Conservation (phyloP, 2,113 vertebrate species). For the Oreamnos americanus region DNA sequence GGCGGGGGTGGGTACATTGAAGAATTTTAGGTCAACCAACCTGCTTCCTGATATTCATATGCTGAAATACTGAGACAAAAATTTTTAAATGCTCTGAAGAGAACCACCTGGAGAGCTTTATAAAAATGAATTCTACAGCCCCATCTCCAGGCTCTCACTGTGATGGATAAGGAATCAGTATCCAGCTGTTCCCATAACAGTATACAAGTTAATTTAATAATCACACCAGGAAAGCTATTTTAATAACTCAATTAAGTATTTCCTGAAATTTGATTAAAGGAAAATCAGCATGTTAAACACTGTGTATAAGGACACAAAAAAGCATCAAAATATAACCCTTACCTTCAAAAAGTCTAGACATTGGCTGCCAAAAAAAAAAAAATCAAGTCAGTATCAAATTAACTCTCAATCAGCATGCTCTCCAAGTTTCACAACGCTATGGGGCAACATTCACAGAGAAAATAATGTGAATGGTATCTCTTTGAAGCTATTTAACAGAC, state of each 20-base stretch:
- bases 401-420: neutral
- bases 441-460: neutral
- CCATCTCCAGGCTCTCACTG: neutral
- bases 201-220: conserved; percentile 49
- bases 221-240: conserved; percentile 54
- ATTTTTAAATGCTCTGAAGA: conserved; percentile 5
- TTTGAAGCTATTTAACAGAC: neutral
- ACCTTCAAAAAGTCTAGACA: conserved; percentile 27
- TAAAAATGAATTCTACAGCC: conserved; percentile 8
- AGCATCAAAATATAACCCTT: conserved; percentile 21
- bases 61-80: neutral
- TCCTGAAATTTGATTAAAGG: conserved; percentile 55
- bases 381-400: neutral
- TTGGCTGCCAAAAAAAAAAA: neutral
- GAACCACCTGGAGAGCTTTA: neutral
- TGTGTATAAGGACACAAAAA: conserved; percentile 6
- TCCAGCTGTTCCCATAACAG: conserved; percentile 7
- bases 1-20: neutral
- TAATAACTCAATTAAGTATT: conserved; percentile 51
- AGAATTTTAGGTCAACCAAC: neutral
- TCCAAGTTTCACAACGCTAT: neutral
- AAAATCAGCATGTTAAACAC: conserved; percentile 14
- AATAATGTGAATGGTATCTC: neutral
- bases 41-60: neutral
- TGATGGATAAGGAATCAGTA: neutral